phyloP scores from a whole-genome alignment of 2,888 invertebrate genomes.

The Hydraecia micacea region DNA sequence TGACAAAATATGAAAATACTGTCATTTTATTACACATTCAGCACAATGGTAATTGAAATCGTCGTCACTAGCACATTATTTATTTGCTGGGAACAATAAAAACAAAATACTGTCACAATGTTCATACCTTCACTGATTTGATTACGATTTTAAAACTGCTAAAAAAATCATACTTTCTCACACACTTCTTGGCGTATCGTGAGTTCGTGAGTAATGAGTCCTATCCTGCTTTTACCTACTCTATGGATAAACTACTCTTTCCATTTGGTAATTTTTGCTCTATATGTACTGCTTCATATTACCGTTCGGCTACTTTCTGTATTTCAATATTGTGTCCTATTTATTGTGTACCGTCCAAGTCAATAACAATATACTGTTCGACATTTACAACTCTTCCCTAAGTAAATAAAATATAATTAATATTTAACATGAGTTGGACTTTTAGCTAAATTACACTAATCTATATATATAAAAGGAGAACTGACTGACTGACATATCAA shows the following conservation, averaged over 20 bases:
- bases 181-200: not conserved
- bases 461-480: too few relatives aligned
- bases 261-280: constrained; percentile 23
- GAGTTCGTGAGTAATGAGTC: too few relatives aligned
- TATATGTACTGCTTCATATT: constrained; percentile 12
- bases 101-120: too few relatives aligned
- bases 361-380: not conserved
- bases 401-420: not conserved
- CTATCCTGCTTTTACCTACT: not conserved
- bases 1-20: not conserved
- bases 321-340: not conserved
- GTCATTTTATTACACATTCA: not conserved
- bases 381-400: not conserved
- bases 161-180: not conserved
- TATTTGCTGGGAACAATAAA: not conserved
- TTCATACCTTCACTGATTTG: not conserved
- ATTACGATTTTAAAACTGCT: not conserved
- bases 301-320: not conserved
- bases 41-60: too few relatives aligned
- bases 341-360: not conserved
- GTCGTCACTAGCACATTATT: too few relatives aligned
- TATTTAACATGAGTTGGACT: not conserved
- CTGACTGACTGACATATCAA: too few relatives aligned
- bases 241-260: constrained; percentile 11
- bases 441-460: not conserved